phyloP scores from a whole-genome alignment of 2,113 vertebrate species.

The Eulemur rufifrons region DNA sequence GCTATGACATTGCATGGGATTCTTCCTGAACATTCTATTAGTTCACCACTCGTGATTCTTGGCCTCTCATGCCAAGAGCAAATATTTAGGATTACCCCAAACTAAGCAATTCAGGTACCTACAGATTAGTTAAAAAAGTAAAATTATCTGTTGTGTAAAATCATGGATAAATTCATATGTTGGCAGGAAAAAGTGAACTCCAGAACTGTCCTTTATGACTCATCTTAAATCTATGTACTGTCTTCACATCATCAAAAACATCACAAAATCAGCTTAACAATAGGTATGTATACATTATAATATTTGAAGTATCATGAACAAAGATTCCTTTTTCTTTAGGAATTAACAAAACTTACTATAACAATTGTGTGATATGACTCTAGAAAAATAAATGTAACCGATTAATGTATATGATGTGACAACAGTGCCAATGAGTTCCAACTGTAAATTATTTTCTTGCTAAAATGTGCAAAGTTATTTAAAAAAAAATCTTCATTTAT shows the following conservation, averaged over 20 bases:
- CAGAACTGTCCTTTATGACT: not conserved
- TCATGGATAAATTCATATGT: not conserved
- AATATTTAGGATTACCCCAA: slow-evolving; percentile 11
- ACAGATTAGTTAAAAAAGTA: not conserved
- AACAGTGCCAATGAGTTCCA: not conserved
- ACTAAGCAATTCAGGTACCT: not conserved
- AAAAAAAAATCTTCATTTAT: not conserved
- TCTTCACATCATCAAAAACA: not conserved
- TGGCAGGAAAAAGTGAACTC: not conserved
- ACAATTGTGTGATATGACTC: not conserved
- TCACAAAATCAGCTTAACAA: not conserved
- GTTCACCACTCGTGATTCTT: not conserved
- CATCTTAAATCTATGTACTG: not conserved
- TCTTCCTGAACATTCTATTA: not conserved
- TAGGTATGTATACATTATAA: not conserved
- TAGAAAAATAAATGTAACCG: slow-evolving; percentile 30
- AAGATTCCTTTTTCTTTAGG: not conserved
- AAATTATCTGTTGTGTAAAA: not conserved
- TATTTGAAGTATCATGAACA: slow-evolving; percentile 15
- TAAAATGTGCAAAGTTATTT: slow-evolving; percentile 21
- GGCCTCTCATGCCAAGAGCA: not conserved
- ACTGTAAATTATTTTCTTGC: slow-evolving; percentile 55
- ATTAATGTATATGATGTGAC: slow-evolving; percentile 3
- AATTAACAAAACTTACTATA: slow-evolving; percentile 39
- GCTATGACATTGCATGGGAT: not conserved